These are phyloP conservation scores for Seira musarum DNA, from an alignment of 2,888 invertebrate genomes.

Conservation along the genomic window DNA sequence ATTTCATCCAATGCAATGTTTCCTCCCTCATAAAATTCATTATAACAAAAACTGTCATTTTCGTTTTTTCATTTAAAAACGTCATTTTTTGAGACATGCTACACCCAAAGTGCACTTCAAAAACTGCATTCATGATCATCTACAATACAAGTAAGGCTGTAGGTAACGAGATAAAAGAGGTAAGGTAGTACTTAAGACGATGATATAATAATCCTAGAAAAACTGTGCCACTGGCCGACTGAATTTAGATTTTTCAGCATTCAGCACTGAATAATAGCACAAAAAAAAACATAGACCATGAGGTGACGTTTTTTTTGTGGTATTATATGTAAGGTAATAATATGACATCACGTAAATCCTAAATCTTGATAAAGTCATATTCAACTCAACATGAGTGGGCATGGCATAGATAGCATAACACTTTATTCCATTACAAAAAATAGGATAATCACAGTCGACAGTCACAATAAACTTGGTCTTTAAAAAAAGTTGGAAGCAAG, in stretches of 20 bases:
- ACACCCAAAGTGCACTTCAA: background rate
- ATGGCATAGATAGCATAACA: too few relatives aligned
- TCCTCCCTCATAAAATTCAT: background rate
- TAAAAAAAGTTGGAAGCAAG: too few relatives aligned
- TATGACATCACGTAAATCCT: too few relatives aligned
- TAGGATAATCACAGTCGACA: too few relatives aligned
- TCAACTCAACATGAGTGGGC: too few relatives aligned
- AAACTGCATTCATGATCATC: slow-evolving; percentile 7
- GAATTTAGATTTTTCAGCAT: background rate
- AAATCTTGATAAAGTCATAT: too few relatives aligned
- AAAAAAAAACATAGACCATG: background rate
- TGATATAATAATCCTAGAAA: background rate
- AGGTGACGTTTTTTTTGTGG: background rate
- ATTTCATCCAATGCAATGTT: background rate
- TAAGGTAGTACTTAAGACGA: background rate
- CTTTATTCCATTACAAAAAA: too few relatives aligned
- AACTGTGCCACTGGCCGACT: background rate
- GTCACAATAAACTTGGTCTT: too few relatives aligned
- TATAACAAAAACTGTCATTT: background rate
- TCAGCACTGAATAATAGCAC: too few relatives aligned
- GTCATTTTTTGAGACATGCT: background rate
- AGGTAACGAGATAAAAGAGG: background rate
- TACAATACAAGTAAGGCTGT: background rate
- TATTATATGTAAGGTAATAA: too few relatives aligned
- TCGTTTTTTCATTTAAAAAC: background rate